phyloP scores from a whole-genome alignment of 2,113 vertebrate genomes.

The Gavia stellata region DNA sequence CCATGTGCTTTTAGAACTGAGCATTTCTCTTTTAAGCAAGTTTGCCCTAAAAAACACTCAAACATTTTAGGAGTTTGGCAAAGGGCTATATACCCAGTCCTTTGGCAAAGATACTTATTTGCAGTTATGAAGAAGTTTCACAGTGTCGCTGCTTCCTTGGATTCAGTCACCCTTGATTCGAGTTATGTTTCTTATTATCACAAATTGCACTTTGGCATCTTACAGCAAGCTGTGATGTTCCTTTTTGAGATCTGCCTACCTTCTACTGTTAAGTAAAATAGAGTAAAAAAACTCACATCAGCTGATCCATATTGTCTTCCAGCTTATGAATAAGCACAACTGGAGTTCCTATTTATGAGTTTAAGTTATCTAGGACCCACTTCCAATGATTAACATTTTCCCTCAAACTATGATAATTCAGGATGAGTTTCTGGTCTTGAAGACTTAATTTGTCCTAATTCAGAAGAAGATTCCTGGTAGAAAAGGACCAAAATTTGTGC shows the following conservation, averaged over 20 bases:
- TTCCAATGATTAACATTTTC: not conserved
- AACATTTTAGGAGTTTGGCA: not conserved
- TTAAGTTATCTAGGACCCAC: not conserved
- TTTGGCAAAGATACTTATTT: not conserved
- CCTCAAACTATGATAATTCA: not conserved
- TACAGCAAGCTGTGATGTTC: not conserved
- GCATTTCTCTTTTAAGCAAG: not conserved
- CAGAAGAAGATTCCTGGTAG: not conserved
- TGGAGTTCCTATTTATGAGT: not conserved
- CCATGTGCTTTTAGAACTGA: not conserved
- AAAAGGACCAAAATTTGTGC: not conserved
- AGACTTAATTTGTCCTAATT: not conserved
- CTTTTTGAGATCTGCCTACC: not conserved
- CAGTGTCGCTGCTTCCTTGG: not conserved
- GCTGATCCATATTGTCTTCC: not conserved
- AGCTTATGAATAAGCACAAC: not conserved
- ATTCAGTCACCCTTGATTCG: not conserved
- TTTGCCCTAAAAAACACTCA: not conserved
- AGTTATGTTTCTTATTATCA: not conserved
- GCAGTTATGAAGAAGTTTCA: not conserved
- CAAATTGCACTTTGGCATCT: not conserved
- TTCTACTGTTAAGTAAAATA: not conserved
- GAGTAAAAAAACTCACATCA: not conserved
- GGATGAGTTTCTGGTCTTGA: not conserved
- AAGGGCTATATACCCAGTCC: not conserved